Percentiles rank a stretch among this genome's conserved stretches.
Evolutionary conservation across 1,140 invertebrate genomes (phyloP).

Genomic region (Aradophagus sp.): DNA sequence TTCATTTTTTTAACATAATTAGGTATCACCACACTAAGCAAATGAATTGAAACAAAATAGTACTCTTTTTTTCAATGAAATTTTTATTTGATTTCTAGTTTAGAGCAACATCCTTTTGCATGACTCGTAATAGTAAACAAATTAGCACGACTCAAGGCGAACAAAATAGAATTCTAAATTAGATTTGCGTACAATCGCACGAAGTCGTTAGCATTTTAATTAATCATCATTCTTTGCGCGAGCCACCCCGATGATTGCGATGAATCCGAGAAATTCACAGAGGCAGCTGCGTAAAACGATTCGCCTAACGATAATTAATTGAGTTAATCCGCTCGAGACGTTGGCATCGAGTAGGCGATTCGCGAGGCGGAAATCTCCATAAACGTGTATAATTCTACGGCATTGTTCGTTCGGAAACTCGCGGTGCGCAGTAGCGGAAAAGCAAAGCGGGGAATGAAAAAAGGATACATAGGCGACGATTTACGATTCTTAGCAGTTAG

Average conservation of each 20-base stretch:
- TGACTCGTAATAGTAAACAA: no score
- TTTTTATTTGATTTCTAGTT: no score
- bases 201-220: conserved; percentile 21
- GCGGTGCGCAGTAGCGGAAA: conserved; percentile 30
- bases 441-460: conserved; percentile 49
- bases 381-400: neutral
- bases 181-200: no score
- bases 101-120: no score
- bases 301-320: conserved; percentile 34
- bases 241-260: neutral
- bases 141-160: conserved; percentile 7
- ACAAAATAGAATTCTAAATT: conserved; percentile 10
- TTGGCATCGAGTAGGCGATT: conserved; percentile 6
- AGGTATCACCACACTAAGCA: no score
- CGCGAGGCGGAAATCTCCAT: conserved; percentile 17
- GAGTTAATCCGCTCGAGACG: conserved; percentile 9
- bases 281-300: conserved; percentile 6
- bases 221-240: neutral
- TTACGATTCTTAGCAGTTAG: conserved; percentile 57
- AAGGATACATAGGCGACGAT: conserved; percentile 50
- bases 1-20: no score
- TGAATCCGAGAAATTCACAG: conserved; percentile 29
- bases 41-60: no score
- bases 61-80: no score
- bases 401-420: conserved; percentile 27